Conservation (phyloP, 2,888 invertebrate species). For the Thyatira batis region DNA sequence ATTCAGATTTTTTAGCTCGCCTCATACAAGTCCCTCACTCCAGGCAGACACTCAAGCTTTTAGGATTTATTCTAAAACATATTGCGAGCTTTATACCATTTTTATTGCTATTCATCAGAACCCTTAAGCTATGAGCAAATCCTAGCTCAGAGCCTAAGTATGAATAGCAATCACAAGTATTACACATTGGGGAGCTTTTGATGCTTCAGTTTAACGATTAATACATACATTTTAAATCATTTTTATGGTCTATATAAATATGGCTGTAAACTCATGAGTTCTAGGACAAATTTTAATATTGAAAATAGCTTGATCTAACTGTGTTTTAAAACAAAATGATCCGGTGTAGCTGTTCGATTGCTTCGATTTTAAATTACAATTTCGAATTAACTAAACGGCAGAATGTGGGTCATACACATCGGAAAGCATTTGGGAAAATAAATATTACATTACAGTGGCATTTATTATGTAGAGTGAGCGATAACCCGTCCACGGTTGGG, state of each 20-base stretch:
- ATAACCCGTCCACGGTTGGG: slow-evolving; percentile 1
- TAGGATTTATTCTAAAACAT: background rate
- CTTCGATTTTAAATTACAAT: background rate
- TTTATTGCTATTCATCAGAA: slow-evolving; percentile 2
- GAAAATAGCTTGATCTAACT: no score
- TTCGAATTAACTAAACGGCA: background rate
- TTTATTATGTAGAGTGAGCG: background rate
- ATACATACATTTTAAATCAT: background rate
- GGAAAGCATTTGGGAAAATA: background rate
- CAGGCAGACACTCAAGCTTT: background rate
- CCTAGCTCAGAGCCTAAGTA: background rate
- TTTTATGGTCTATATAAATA: background rate
- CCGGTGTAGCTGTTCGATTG: no score
- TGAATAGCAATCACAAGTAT: slow-evolving; percentile 4
- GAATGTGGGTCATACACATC: background rate
- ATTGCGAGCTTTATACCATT: background rate
- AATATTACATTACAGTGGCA: background rate
- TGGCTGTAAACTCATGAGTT: no score
- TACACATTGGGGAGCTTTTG: background rate
- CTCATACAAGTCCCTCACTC: background rate
- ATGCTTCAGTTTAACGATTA: background rate
- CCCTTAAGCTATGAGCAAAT: background rate
- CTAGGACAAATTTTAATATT: no score
- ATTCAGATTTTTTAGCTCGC: background rate
- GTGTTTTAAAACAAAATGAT: no score